Evolutionary conservation across 30 jellyfish, hydroid and myxozoan species (phyloP).

Genomic region (Rhopilema esculentum): DNA sequence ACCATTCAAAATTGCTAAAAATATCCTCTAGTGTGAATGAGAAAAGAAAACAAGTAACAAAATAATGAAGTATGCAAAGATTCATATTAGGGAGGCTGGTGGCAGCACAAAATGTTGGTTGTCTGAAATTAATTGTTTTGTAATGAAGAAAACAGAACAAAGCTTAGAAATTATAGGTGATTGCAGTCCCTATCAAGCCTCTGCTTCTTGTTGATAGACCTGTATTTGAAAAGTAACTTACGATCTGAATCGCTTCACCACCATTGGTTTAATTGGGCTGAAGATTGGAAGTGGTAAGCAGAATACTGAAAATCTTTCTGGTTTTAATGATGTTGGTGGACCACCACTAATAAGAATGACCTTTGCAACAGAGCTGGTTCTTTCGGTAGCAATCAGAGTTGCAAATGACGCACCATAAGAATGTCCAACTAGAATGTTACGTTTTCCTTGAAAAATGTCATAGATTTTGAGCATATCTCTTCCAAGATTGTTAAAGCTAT

Average conservation of each 20-base stretch:
- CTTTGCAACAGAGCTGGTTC: slow-evolving; percentile 71
- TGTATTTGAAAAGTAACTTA: slow-evolving; percentile 7
- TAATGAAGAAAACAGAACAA: neutral
- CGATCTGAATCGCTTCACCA: slow-evolving; percentile 84
- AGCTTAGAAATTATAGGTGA: neutral
- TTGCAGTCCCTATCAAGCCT: too few species aligned
- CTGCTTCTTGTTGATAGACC: too few species aligned
- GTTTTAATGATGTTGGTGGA: slow-evolving; percentile 90
- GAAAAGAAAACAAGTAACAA: too few species aligned
- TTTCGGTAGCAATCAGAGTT: slow-evolving; percentile 85
- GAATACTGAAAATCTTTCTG: slow-evolving; percentile 90
- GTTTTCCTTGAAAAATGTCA: slow-evolving; percentile 74
- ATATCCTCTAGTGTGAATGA: too few species aligned
- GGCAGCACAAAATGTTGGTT: too few species aligned
- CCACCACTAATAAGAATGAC: slow-evolving; percentile 97
- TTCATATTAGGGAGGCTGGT: too few species aligned
- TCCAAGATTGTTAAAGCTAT: slow-evolving; percentile 76
- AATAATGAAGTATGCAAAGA: too few species aligned
- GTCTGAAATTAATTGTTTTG: too few species aligned
- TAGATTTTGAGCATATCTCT: slow-evolving; percentile 79
- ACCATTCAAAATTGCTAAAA: too few species aligned
- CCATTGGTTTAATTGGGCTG: slow-evolving; percentile 63
- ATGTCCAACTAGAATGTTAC: slow-evolving; percentile 90
- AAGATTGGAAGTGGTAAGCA: slow-evolving; percentile 94
- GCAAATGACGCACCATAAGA: slow-evolving; percentile 99